A percentile compares a stretch with the other conserved stretches of the same genome.
phyloP scores from a whole-genome alignment of 2,888 invertebrate species.

The Cylindroiulus punctatus region DNA sequence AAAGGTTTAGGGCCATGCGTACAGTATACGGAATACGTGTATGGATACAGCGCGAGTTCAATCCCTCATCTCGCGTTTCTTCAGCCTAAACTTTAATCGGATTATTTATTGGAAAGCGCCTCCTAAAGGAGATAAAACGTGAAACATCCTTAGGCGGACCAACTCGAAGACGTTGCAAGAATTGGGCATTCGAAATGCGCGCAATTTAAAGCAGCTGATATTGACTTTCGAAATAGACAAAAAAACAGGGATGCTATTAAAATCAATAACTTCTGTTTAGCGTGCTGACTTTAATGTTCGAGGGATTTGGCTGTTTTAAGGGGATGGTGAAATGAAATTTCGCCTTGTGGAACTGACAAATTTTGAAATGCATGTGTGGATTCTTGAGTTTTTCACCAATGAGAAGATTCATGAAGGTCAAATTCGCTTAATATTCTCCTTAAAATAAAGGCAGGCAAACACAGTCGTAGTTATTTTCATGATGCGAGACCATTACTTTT shows the following conservation, averaged over 20 bases:
- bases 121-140: slow-evolving; percentile 4
- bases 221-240: not conserved
- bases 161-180: not conserved
- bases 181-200: not conserved
- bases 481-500: not conserved
- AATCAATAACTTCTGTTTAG: not conserved
- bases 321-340: not conserved
- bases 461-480: not conserved
- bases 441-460: no score
- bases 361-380: not conserved
- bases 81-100: slow-evolving; percentile 24
- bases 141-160: slow-evolving; percentile 22
- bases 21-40: not conserved
- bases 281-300: not conserved
- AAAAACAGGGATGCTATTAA: not conserved
- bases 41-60: not conserved
- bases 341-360: not conserved
- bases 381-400: not conserved
- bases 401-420: not conserved
- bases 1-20: slow-evolving; percentile 34
- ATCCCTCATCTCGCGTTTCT: slow-evolving; percentile 35
- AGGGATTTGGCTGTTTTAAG: not conserved
- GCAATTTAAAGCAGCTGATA: slow-evolving; percentile 5
- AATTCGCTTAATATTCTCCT: no score
- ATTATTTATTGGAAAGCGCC: slow-evolving; percentile 43